Conservation (phyloP, 1,140 invertebrate genomes). For the Geopemphigus sp. region DNA sequence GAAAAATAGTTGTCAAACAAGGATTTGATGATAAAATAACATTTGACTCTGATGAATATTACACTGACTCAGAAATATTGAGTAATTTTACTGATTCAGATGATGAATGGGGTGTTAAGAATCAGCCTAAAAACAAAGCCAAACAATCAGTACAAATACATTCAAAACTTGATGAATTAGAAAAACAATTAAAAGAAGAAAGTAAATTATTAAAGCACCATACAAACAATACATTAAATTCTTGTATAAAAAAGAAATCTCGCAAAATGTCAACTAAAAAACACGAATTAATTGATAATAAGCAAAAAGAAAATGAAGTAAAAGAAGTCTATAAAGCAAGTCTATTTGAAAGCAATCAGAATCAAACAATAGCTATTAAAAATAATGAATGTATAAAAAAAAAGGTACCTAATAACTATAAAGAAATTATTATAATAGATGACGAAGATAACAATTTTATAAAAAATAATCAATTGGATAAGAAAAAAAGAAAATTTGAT, state of each 20-base stretch:
- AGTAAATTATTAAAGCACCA: neutral
- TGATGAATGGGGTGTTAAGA: slow-evolving; percentile 34
- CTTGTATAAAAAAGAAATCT: neutral
- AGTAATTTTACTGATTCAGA: slow-evolving; percentile 29
- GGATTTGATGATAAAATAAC: neutral
- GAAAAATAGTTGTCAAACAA: neutral
- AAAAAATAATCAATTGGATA: neutral
- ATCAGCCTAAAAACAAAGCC: slow-evolving; percentile 15
- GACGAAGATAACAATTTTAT: too few relatives aligned
- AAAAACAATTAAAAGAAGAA: slow-evolving; percentile 20
- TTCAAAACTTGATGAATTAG: slow-evolving; percentile 9
- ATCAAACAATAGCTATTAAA: too few relatives aligned
- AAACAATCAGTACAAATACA: neutral
- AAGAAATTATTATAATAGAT: too few relatives aligned
- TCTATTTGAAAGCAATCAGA: too few relatives aligned
- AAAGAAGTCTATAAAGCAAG: neutral
- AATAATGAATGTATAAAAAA: too few relatives aligned
- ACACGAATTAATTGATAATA: neutral
- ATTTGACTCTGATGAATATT: slow-evolving; percentile 21
- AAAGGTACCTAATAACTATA: too few relatives aligned
- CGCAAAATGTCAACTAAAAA: neutral
- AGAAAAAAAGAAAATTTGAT: neutral
- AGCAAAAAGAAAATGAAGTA: neutral
- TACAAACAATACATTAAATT: neutral
- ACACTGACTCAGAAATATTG: neutral